Evolutionary conservation across 2,797 vertebrate genomes (phyloP), one percentile per base, ranked within the genome.

Genomic region (Acridotheres tristis): DNA sequence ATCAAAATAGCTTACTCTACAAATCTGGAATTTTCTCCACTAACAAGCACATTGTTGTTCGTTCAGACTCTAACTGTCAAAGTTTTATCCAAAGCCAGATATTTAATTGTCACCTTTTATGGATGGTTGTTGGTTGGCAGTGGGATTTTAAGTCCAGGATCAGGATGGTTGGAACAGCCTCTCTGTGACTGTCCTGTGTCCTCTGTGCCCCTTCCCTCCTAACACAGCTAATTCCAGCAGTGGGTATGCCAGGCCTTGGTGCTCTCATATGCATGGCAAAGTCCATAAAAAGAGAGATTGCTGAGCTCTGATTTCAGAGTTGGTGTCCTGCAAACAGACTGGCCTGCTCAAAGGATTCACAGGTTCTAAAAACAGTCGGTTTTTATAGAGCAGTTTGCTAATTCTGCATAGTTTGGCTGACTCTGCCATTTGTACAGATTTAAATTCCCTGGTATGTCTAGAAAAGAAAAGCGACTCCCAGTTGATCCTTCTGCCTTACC

Each of bases 401-500:
- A 69, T 83, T 72, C 69, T 79, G 26, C n/a, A 22, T 38, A 38
- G 54, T 78, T 88, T 76, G 34, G 51, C 48, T 75, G 69, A 69
- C 75, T 85, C 66, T 87, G 72, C 50, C 77, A 54, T 58, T 89
- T 80, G 83, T 20, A 71, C 38, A 72, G 68, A 81, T 90, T 93
- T 85, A 54, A 58, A 67, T 45, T 90, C 74, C 80, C 86, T 91
- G 59, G 51, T 81, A 84, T 29, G 34, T 61, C 86, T 93, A 89
- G 80, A 77, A 90, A 96, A 93, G 80, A 95, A 89, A 94, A 97
- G 90, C 85, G 84, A 85, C 78, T 92, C 88, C 89, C 75, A 66
- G 65, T 63, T 96, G 90, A 96, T 96, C 78, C 76, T 74, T 89
- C 85, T 89, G 93, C 93, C 76, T 97, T 77, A 95, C 95, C 95